Evolutionary conservation across 2,888 invertebrate species (phyloP).

Genomic region (Ophion obscuratus): DNA sequence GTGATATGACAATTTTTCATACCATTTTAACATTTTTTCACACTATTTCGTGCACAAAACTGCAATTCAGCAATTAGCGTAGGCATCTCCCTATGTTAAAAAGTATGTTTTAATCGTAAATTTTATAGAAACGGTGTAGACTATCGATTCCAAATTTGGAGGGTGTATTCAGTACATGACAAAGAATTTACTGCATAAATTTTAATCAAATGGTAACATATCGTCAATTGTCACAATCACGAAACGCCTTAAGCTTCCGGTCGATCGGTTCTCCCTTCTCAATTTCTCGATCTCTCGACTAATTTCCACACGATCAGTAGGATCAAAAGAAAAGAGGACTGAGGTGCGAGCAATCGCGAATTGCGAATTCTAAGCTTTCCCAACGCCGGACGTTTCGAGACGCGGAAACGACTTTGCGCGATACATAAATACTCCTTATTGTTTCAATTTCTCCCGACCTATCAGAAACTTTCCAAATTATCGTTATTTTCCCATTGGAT

Average conservation of each 20-base stretch:
- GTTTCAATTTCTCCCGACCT: constrained; percentile 23
- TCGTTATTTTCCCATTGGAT: constrained; percentile 42
- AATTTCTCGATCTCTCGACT: not conserved
- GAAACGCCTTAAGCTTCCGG: not conserved
- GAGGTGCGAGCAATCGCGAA: constrained; percentile 7
- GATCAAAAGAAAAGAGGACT: constrained; percentile 12
- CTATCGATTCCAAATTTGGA: too few relatives aligned
- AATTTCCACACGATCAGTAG: not conserved
- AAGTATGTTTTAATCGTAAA: too few relatives aligned
- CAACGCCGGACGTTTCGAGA: constrained; percentile 63
- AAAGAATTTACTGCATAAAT: too few relatives aligned
- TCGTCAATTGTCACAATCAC: too few relatives aligned
- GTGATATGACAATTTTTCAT: too few relatives aligned
- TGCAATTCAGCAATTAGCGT: too few relatives aligned
- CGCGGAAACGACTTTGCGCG: constrained; percentile 54
- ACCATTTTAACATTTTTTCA: too few relatives aligned
- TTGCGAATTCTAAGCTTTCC: not conserved
- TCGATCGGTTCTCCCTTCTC: constrained; percentile 12
- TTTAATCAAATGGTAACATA: too few relatives aligned
- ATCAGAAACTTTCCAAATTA: constrained; percentile 2
- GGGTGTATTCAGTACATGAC: too few relatives aligned
- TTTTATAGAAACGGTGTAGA: too few relatives aligned
- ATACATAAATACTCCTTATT: constrained; percentile 30
- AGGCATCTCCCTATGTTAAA: too few relatives aligned
- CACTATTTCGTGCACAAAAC: too few relatives aligned